phyloP scores from a whole-genome alignment of 53 echinoderm and acorn worm genomes.

The Antedon mediterranea region DNA sequence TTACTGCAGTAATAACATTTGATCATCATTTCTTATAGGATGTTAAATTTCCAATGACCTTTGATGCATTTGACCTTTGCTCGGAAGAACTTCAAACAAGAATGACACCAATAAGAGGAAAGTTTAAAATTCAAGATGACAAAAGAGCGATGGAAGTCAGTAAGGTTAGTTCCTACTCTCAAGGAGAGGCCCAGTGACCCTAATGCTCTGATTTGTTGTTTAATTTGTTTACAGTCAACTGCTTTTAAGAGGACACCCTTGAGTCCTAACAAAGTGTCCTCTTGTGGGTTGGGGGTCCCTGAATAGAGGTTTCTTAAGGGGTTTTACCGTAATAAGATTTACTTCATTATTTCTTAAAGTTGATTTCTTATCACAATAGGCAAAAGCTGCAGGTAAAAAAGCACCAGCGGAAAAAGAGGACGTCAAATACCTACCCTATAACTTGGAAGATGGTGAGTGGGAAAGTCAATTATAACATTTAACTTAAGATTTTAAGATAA shows the following conservation, averaged over 20 bases:
- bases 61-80: slow-evolving; percentile 82
- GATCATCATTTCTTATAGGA: slow-evolving; percentile 35
- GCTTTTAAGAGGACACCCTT: too few species aligned
- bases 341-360: too few species aligned
- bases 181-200: too few species aligned
- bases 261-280: too few species aligned
- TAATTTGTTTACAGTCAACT: too few species aligned
- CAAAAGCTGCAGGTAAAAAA: slow-evolving; percentile 42
- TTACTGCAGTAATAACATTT: too few species aligned
- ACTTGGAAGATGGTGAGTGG: slow-evolving; percentile 69
- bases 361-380: slow-evolving; percentile 7
- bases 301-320: too few species aligned
- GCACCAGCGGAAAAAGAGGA: slow-evolving; percentile 8
- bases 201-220: too few species aligned
- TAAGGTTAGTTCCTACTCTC: slow-evolving; percentile 57
- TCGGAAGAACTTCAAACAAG: slow-evolving; percentile 55
- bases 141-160: slow-evolving; percentile 35
- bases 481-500: too few species aligned
- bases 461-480: neutral
- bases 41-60: slow-evolving; percentile 61
- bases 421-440: slow-evolving; percentile 45
- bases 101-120: slow-evolving; percentile 43
- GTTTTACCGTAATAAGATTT: too few species aligned
- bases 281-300: too few species aligned
- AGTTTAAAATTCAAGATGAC: slow-evolving; percentile 74